phyloP scores from a whole-genome alignment of 2,888 invertebrate genomes.

The Meandrusa payeni region DNA sequence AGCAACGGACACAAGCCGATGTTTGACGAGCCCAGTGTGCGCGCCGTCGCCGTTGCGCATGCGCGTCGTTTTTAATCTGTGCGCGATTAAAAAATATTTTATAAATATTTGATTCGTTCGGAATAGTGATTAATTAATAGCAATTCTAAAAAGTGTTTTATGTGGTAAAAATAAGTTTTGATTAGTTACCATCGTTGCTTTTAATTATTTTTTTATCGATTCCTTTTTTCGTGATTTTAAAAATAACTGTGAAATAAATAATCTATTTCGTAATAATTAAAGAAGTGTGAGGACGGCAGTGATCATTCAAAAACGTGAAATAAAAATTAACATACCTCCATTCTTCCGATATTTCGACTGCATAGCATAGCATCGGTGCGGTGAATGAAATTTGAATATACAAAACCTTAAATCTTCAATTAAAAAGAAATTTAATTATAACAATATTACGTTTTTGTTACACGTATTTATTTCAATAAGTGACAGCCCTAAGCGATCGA shows the following conservation, averaged over 20 bases:
- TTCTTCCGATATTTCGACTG: no score
- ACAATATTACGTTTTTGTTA: no score
- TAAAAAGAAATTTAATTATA: no score
- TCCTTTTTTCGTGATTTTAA: neutral
- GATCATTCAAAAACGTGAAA: no score
- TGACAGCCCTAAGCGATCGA: no score
- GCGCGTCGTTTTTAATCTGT: slow-evolving; percentile 2
- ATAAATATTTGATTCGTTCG: neutral
- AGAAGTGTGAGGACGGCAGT: no score
- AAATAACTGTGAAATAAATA: neutral
- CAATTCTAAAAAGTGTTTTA: neutral
- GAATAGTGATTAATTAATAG: neutral
- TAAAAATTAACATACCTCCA: no score
- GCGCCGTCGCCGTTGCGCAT: neutral
- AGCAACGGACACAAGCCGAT: slow-evolving; percentile 1
- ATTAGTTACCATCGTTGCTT: neutral
- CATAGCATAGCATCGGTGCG: no score
- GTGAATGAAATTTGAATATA: no score
- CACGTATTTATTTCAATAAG: no score
- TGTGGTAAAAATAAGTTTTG: neutral
- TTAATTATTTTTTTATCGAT: neutral
- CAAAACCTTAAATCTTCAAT: no score
- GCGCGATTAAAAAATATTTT: neutral
- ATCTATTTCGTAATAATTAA: no score
- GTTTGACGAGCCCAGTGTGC: slow-evolving; percentile 5